phyloP scores from a whole-genome alignment of 1,140 invertebrate species.

The Drosophila sechellia region DNA sequence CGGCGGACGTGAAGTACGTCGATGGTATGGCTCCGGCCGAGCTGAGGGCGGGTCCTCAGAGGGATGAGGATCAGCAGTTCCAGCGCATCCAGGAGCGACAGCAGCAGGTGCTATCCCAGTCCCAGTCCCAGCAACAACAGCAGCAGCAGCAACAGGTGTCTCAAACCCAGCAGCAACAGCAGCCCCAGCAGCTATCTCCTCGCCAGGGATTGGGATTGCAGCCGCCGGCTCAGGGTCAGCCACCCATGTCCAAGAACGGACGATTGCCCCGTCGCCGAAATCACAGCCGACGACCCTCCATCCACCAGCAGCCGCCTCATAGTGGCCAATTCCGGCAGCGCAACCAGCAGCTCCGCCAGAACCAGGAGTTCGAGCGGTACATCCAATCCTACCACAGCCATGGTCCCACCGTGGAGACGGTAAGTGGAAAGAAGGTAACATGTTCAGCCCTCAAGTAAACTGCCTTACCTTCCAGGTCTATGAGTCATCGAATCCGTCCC shows the following conservation, averaged over 20 bases:
- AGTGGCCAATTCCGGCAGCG: slow-evolving; percentile 70
- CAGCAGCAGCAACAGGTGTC: slow-evolving; percentile 15
- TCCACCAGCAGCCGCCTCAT: slow-evolving; percentile 62
- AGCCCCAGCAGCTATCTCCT: slow-evolving; percentile 32
- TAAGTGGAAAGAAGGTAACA: slow-evolving; percentile 33
- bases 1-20: slow-evolving; percentile 73
- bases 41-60: slow-evolving; percentile 63
- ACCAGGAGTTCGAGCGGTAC: slow-evolving; percentile 81
- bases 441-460: neutral
- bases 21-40: slow-evolving; percentile 72
- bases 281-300: slow-evolving; percentile 52
- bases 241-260: slow-evolving; percentile 21
- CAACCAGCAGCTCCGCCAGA: slow-evolving; percentile 73
- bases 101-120: slow-evolving; percentile 21
- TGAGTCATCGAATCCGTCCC: slow-evolving; percentile 72
- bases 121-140: slow-evolving; percentile 15
- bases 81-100: slow-evolving; percentile 59
- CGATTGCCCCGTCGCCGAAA: slow-evolving; percentile 49
- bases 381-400: slow-evolving; percentile 80
- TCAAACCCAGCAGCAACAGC: slow-evolving; percentile 28
- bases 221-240: slow-evolving; percentile 15
- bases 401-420: slow-evolving; percentile 79
- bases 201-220: slow-evolving; percentile 64
- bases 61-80: slow-evolving; percentile 49
- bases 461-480: slow-evolving; percentile 48